phyloP scores from a whole-genome alignment of 2,888 invertebrate species.

The Calliopum simillimum region DNA sequence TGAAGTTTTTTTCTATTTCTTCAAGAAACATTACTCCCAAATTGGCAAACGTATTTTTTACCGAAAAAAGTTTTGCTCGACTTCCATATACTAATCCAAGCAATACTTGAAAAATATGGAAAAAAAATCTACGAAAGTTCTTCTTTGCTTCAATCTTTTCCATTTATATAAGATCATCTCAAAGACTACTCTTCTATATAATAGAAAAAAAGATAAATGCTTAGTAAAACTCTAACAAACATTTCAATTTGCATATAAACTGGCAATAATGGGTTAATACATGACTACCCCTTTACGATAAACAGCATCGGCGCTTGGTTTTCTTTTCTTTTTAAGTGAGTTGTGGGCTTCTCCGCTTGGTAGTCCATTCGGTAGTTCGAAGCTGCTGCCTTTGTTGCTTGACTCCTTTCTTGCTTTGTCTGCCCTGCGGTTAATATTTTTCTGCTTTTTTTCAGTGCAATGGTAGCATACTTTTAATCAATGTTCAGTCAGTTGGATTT shows the following conservation, averaged over 20 bases:
- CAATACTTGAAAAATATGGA: too few relatives aligned
- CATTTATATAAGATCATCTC: too few relatives aligned
- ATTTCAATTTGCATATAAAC: too few relatives aligned
- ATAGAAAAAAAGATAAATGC: too few relatives aligned
- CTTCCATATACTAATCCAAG: not conserved
- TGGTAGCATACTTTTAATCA: conserved; percentile 23
- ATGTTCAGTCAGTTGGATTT: not conserved
- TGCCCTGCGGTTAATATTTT: conserved; percentile 24
- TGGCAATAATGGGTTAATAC: too few relatives aligned
- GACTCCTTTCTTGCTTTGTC: not conserved
- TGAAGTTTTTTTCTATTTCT: too few relatives aligned
- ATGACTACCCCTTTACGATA: not conserved
- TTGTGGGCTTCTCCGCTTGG: conserved; percentile 40
- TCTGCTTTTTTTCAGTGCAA: not conserved
- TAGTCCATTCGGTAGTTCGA: conserved; percentile 42
- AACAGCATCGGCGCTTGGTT: conserved; percentile 34
- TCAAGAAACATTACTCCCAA: too few relatives aligned
- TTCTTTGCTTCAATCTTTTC: too few relatives aligned
- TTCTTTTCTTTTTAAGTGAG: conserved; percentile 37
- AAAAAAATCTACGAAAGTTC: too few relatives aligned
- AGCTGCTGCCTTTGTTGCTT: conserved; percentile 8
- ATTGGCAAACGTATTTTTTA: not conserved
- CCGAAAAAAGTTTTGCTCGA: not conserved
- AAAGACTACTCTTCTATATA: too few relatives aligned
- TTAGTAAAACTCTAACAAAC: too few relatives aligned